Evolutionary conservation across 53 echinoderm and acorn worm species (phyloP).

Genomic region (Luidia sarsii): DNA sequence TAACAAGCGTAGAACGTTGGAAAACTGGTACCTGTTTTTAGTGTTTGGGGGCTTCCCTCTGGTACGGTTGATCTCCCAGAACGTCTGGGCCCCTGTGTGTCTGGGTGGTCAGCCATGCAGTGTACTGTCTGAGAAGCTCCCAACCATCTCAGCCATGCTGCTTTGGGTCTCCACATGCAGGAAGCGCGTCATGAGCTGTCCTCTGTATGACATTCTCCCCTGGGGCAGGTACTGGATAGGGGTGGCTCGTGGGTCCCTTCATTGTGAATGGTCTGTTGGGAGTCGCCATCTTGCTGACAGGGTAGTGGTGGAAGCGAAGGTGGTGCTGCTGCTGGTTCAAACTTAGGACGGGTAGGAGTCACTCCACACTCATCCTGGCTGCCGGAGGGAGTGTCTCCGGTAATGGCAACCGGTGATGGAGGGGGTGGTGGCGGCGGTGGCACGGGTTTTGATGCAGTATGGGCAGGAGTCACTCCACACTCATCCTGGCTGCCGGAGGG

Average conservation of each 20-base stretch:
- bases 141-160: not conserved
- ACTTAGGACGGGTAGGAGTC: too few relatives aligned
- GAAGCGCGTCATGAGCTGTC: not conserved
- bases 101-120: too few relatives aligned
- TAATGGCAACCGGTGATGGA: too few relatives aligned
- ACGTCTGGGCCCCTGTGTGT: not conserved
- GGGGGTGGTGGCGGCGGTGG: not conserved
- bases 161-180: not conserved
- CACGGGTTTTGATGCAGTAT: too few relatives aligned
- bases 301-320: too few relatives aligned
- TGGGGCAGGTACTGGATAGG: not conserved
- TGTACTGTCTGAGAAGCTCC: too few relatives aligned
- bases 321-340: too few relatives aligned
- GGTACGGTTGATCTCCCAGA: not conserved
- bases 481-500: too few relatives aligned
- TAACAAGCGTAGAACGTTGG: conserved; percentile 5
- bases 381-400: too few relatives aligned
- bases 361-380: too few relatives aligned
- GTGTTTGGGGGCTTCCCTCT: not conserved
- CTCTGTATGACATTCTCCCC: conserved; percentile 6
- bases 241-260: not conserved
- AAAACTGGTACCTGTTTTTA: conserved; percentile 13
- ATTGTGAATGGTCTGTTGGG: not conserved
- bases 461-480: conserved; percentile 8
- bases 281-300: too few relatives aligned